Base-by-base conservation (phyloP, 2,113 vertebrate genomes). In the Tor tambroides region DNA sequence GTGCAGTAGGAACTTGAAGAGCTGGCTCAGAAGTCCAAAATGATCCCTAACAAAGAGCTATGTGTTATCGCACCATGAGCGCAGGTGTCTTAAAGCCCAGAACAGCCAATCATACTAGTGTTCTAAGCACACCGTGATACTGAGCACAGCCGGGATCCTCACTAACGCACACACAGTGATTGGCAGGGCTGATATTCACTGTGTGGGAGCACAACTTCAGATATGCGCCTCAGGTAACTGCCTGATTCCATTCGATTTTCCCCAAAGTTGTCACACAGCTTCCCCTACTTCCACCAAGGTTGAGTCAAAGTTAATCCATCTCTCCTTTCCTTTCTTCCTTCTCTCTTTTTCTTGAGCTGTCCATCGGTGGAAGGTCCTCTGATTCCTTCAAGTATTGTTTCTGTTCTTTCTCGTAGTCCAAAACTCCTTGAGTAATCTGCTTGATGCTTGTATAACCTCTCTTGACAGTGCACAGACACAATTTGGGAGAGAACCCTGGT, bases 401-500 rank as follows among this genome's bases (percentile, higher is more conserved):
- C 56, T 49, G 61, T 23, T 49, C 65, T 69, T 88, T 78, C 59
- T 78, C 41, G 43, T 46, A 92, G 85, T 87, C 41, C 30, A 63
- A 28, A 82, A 67, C 38, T 46, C 3, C 3, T 80, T 14, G 7
- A 81, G 15, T 81, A 19, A 84, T 90, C 90, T 84, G 61, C 88
- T 84, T 85, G 89, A 71, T 89, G 90, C 91, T 95, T 94, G 93
- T 93, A 94, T 94, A 94, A 91, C 91, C 89, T 89, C 61, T 35
- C 51, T 46, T 82, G 78, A 69, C 79, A 92, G 91, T 90, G 91
- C 88, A 23, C 14, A 21, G 10, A 35, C 26, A 43, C 4, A 35
- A n/a, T 77, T 28, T 88, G 86, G 85, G 49, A 69, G 87, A 69
- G 69, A 79, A 85, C 32, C 19, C 46, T 83, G 1, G 14, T 26